Evolutionary conservation across 2,113 vertebrate genomes (phyloP).

Genomic region (Ancistrus triradiatus): DNA sequence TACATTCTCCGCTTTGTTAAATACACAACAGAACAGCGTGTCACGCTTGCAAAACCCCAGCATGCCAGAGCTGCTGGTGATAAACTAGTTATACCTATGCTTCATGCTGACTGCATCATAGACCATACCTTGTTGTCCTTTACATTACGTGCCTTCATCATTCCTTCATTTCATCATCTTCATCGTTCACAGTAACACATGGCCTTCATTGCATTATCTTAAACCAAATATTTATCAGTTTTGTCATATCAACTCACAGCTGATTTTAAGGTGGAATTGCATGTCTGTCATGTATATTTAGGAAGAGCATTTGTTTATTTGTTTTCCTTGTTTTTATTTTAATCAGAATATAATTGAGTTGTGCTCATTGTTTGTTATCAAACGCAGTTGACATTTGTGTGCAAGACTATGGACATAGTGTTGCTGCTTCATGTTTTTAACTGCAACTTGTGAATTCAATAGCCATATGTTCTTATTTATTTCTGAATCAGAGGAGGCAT

Average conservation of each 20-base stretch:
- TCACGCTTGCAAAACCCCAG: slow-evolving; percentile 3
- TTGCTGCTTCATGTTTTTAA: slow-evolving; percentile 89
- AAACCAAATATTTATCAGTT: slow-evolving; percentile 78
- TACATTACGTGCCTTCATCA: slow-evolving; percentile 53
- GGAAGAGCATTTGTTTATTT: slow-evolving; percentile 65
- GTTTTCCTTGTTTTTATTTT: slow-evolving; percentile 59
- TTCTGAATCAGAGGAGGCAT: slow-evolving; percentile 99
- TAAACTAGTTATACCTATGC: slow-evolving; percentile 2
- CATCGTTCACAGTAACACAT: slow-evolving; percentile 67
- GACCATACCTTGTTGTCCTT: slow-evolving; percentile 43
- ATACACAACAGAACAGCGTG: no score
- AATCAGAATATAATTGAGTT: slow-evolving; percentile 77
- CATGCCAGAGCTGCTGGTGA: slow-evolving; percentile 5
- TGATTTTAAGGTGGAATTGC: slow-evolving; percentile 82
- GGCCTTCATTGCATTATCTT: slow-evolving; percentile 75
- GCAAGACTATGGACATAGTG: slow-evolving; percentile 88
- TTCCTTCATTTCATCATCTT: slow-evolving; percentile 58
- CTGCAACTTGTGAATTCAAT: slow-evolving; percentile 99
- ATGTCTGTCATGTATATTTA: slow-evolving; percentile 99
- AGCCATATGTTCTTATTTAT: slow-evolving; percentile 99
- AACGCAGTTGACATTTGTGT: slow-evolving; percentile 85
- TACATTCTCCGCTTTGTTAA: slow-evolving; percentile 62
- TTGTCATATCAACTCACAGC: slow-evolving; percentile 83
- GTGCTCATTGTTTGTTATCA: slow-evolving; percentile 73
- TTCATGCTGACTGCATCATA: slow-evolving; percentile 32